Conservation (phyloP, 2,113 vertebrate genomes). For the cattle (Bos taurus) region DNA sequence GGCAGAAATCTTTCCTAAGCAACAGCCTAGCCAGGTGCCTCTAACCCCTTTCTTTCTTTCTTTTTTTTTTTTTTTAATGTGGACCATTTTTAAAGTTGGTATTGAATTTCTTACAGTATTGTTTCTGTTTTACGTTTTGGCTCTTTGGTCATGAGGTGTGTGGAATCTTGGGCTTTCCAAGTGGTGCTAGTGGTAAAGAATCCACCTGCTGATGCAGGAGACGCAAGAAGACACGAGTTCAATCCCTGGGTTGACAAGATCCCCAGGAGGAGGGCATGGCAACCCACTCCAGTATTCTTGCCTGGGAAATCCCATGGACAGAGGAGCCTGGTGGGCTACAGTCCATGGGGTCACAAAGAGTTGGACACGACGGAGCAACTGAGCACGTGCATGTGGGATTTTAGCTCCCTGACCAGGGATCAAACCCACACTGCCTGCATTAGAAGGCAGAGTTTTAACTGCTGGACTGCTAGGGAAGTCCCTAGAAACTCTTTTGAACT, state of each 20-base stretch:
- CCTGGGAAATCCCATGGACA: neutral
- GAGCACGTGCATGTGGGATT: neutral
- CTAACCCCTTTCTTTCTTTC: neutral
- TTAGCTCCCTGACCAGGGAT: neutral
- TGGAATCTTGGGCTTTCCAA: neutral
- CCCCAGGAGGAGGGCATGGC: neutral
- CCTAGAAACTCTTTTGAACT: neutral
- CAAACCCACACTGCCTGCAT: neutral
- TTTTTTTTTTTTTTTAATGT: neutral
- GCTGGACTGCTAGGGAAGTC: neutral
- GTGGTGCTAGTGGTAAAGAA: neutral
- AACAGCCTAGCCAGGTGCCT: neutral
- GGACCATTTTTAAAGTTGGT: neutral
- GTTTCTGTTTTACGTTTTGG: neutral
- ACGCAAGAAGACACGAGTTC: accelerated
- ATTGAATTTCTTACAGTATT: neutral
- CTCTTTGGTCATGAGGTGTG: accelerated
- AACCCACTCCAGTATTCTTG: neutral
- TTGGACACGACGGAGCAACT: neutral
- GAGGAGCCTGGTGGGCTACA: neutral
- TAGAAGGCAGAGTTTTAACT: neutral
- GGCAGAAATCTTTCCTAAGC: neutral
- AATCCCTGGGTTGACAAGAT: neutral
- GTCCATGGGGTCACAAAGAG: neutral
- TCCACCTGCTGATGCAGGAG: neutral